A percentile compares a stretch with the other conserved stretches of the same genome.
These are phyloP conservation scores for Himalopsyche phryganea DNA, from an alignment of 1,140 invertebrate species.

Conservation along the genomic window DNA sequence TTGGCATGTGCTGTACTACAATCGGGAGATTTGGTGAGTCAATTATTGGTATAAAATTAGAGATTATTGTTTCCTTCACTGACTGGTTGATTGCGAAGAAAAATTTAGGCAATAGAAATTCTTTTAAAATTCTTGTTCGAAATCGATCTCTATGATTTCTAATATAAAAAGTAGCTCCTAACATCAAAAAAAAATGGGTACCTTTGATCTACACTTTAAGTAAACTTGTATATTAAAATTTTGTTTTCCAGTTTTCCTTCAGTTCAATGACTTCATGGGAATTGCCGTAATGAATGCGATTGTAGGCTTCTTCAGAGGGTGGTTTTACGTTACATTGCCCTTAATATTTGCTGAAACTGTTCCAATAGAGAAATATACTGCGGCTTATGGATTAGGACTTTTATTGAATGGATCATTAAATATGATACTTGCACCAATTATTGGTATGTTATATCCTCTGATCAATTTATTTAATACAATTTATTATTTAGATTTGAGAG, in stretches of 20 bases:
- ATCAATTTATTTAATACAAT: not conserved
- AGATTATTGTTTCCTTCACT: too few relatives aligned
- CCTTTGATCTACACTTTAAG: too few relatives aligned
- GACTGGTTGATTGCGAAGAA: too few relatives aligned
- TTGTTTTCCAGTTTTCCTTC: slow-evolving; percentile 10
- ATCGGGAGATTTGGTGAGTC: slow-evolving; percentile 6
- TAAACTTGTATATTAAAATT: too few relatives aligned
- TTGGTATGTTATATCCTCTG: not conserved
- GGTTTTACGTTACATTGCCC: slow-evolving; percentile 1
- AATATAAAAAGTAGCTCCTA: too few relatives aligned
- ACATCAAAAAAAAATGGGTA: too few relatives aligned
- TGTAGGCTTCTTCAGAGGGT: not conserved
- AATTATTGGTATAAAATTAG: too few relatives aligned
- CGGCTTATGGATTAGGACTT: not conserved
- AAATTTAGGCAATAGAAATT: too few relatives aligned
- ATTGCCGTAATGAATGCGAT: not conserved
- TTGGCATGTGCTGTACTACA: not conserved
- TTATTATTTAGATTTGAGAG: too few relatives aligned
- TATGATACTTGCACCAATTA: not conserved
- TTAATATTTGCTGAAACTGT: slow-evolving; percentile 5
- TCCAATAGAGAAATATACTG: slow-evolving; percentile 6
- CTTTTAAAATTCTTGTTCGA: too few relatives aligned
- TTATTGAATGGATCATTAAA: not conserved
- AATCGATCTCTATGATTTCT: too few relatives aligned
- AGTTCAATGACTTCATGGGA: not conserved